phyloP scores from a whole-genome alignment of 2,113 vertebrate genomes.

The Sinocyclocheilus grahami region DNA sequence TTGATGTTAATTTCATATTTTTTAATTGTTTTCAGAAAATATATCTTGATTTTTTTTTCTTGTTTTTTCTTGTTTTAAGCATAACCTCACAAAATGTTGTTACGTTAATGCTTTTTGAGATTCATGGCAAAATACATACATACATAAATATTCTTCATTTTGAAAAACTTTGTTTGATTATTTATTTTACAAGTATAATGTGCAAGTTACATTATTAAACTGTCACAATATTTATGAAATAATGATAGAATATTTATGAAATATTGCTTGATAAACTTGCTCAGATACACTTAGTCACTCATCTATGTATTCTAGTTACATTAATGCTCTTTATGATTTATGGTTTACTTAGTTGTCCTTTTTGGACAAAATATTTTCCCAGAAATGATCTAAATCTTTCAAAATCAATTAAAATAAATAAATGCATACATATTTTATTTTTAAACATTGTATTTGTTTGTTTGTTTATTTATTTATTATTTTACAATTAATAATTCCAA shows the following conservation, averaged over 20 bases:
- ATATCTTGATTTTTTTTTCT: too few relatives aligned
- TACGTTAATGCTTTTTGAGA: background rate
- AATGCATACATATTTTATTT: background rate
- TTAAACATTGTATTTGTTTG: background rate
- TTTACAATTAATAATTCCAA: background rate
- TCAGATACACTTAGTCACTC: background rate
- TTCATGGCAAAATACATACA: background rate
- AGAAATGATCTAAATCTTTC: background rate
- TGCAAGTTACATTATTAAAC: too few relatives aligned
- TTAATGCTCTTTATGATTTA: background rate
- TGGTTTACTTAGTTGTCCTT: background rate
- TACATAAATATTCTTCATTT: too few relatives aligned
- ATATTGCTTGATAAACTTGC: too few relatives aligned
- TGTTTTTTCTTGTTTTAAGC: background rate
- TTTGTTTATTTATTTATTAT: background rate
- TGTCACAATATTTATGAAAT: too few relatives aligned
- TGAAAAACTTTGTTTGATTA: too few relatives aligned
- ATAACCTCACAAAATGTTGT: background rate
- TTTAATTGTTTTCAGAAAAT: background rate
- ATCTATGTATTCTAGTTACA: background rate
- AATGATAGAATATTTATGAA: too few relatives aligned
- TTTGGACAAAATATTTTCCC: background rate
- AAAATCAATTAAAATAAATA: background rate
- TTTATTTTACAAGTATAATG: too few relatives aligned
- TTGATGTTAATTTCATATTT: background rate